These are phyloP conservation scores for Crypturellus tataupa DNA, from an alignment of 2,797 vertebrate species.

Conservation along the genomic window DNA sequence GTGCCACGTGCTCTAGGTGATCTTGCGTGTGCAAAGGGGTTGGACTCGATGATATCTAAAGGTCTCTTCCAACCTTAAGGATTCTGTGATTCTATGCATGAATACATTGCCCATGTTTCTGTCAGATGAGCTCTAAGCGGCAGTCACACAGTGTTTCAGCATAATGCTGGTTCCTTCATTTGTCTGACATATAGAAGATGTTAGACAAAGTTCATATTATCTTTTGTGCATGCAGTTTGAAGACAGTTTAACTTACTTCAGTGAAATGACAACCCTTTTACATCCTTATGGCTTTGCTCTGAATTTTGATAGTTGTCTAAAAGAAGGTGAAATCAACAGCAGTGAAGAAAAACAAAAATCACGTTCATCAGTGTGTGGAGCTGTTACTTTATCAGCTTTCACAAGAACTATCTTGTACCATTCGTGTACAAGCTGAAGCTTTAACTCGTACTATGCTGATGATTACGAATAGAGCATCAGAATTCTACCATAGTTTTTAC, in stretches of 20 bases:
- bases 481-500: background rate
- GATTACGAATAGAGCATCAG: background rate
- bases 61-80: too few species aligned
- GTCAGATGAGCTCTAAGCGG: background rate
- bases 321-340: background rate
- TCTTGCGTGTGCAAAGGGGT: too few species aligned
- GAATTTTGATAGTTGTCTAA: background rate
- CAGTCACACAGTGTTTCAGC: background rate
- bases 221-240: background rate
- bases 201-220: background rate
- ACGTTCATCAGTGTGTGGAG: rapidly evolving
- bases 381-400: background rate
- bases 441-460: background rate
- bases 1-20: too few species aligned
- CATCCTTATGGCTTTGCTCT: background rate
- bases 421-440: background rate
- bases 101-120: background rate
- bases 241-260: background rate
- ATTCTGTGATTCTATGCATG: background rate
- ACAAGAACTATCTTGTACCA: background rate
- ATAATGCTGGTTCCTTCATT: background rate
- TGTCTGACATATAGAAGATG: background rate
- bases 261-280: background rate
- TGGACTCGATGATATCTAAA: too few species aligned
- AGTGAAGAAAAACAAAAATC: background rate